Evolutionary conservation across 1,140 invertebrate genomes (phyloP), one percentile per base, ranked within the genome.

Genomic region (Physella acuta): DNA sequence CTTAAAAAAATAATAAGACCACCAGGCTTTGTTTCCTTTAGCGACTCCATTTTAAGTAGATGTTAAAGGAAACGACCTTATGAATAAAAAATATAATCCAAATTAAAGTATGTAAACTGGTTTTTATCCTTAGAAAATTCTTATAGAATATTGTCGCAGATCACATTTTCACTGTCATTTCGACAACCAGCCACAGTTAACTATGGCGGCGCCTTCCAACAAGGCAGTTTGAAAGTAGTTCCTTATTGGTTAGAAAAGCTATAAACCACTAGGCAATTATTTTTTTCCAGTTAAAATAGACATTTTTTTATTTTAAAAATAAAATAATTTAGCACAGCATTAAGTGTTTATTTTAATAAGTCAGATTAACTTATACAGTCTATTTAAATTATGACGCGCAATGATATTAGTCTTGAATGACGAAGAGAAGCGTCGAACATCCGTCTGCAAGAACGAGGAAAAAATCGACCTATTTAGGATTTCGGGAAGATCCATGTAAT

Each of bases 151-250:
- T 44, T 44, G 8, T 20, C 39, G 20, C 20, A 11, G 34, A 61
- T 61, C 26, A 61, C 59, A 61, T 61, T 34, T 44, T 61, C 33
- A 36, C 36, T 58, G 56, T 34, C n/a, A 30, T 58, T 14, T 39
- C 2, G 34, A 60, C 34, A 30, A 60, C 53, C 51, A 20, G 37
- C 56, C 33, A 64, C 68, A 66, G 30, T 59, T 11, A 31, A 62
- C 62, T 73, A 70, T 73, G 68, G 71, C 67, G 71, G 67, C 64
- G 51, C 55, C 59, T 59, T 70, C 68, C 68, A 70, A 51, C 71
- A 67, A 51, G 71, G 51, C 71, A 73, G 68, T 73, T 73, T 66
- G 68, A 73, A 73, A 73, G 68, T 73, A 73, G 71, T 73, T 55
- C 71, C 49, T 26, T 17, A n/a, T n/a, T n/a, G n/a, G n/a, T n/a